Evolutionary conservation across 2,797 vertebrate species (phyloP), one percentile per base, ranked within the genome.

Genomic region (Urophycis tenuis): DNA sequence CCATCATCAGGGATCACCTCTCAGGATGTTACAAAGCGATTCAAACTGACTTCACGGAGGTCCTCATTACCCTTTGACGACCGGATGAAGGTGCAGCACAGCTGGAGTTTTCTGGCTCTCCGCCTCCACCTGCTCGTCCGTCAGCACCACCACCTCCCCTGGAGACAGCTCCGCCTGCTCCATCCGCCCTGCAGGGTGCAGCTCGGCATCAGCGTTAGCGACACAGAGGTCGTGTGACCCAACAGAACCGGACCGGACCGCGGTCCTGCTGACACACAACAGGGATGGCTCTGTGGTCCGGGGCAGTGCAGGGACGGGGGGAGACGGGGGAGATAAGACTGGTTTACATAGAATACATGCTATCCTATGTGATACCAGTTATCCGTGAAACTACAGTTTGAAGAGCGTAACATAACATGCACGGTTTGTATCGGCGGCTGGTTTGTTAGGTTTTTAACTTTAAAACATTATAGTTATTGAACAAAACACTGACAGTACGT

Each of bases 1-100:
- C 5, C 36, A 39, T 9, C 36, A 39, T 39, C 36, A 39, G 7
- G 19, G 45, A 22, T 49, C 45, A 49, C 3, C 22, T 5, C 22
- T 49, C 15, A 41, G 19, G 45, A 49, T 49, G 53, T 25, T 60
- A 8, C 22, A 25, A 60, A 60, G 22, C 53, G 22, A 60, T 25
- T 60, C 3, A n/a, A 53, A 53, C 49, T n/a, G 49, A 53, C 49
- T 25, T 60, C n/a, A 25, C 8, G 8, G 8, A 60, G 22, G 53
- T 69, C 31, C 22, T 29, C 85, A 89, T 93, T 93, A 96, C 96
- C 95, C 94, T 60, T 95, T 95, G 64, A 93, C 92, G 84, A 95
- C 90, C 3, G 95, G 95, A 86, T 96, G 95, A 79, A 95, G 92
- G 88, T 95, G 95, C 85, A 97, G 82, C 82, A 95, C 93, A 86